These are phyloP conservation scores for Zoanthus solanderi DNA, from an alignment of 92 coral and sea anemone species.

Conservation along the genomic window DNA sequence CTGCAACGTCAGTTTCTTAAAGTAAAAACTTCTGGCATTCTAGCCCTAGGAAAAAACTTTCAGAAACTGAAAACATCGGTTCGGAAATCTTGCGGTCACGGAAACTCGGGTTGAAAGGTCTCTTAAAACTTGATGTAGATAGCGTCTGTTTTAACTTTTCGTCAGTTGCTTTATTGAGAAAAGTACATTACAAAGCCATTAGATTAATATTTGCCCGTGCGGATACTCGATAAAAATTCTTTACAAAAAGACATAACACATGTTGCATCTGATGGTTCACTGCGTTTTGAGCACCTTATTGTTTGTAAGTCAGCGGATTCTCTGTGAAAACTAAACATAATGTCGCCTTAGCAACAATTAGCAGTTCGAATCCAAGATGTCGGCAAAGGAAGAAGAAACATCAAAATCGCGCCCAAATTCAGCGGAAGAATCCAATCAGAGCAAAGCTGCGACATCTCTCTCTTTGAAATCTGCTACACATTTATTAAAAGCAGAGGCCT, in stretches of 20 bases:
- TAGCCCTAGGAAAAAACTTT: too few species aligned
- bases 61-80: too few species aligned
- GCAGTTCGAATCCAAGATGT: constrained; percentile 80
- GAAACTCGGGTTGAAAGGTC: too few species aligned
- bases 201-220: too few species aligned
- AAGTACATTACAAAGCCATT: too few species aligned
- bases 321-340: constrained; percentile 14
- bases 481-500: constrained; percentile 92
- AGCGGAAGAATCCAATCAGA: constrained; percentile 47
- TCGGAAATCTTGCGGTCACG: too few species aligned
- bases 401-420: constrained; percentile 63
- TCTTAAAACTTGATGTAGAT: too few species aligned
- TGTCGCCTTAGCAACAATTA: constrained; percentile 74
- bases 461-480: constrained; percentile 79
- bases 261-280: too few species aligned
- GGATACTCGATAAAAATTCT: not conserved
- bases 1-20: too few species aligned
- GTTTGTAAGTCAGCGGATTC: constrained; percentile 31
- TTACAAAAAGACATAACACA: not conserved
- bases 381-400: constrained; percentile 75
- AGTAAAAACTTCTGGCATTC: too few species aligned
- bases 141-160: too few species aligned
- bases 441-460: constrained; percentile 45
- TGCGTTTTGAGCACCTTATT: not conserved
- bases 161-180: too few species aligned